Evolutionary conservation across 2,113 vertebrate genomes (phyloP).

Genomic region (Lophochroa leadbeateri): DNA sequence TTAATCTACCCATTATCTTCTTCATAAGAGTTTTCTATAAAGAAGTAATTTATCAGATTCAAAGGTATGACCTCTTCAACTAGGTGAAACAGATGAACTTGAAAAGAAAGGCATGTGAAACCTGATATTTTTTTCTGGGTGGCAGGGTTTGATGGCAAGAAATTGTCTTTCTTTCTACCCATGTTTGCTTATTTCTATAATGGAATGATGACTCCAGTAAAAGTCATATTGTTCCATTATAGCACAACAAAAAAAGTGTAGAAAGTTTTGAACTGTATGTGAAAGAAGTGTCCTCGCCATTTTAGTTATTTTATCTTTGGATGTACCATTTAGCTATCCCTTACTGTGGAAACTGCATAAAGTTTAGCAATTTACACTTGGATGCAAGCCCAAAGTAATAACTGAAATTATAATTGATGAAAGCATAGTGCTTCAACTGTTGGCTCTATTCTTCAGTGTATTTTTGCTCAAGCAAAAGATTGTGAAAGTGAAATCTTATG

Average conservation of each 20-base stretch:
- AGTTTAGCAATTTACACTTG: neutral
- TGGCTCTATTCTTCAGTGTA: neutral
- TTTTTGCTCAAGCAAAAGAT: neutral
- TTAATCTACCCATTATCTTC: neutral
- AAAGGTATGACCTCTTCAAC: neutral
- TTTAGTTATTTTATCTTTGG: neutral
- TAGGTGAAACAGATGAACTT: neutral
- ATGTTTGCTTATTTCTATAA: conserved; percentile 1
- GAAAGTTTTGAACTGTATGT: conserved; percentile 4
- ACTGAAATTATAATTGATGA: neutral
- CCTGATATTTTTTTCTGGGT: neutral
- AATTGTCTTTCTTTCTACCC: conserved; percentile 26
- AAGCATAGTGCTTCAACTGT: neutral
- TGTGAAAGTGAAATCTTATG: neutral
- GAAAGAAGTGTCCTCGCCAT: neutral
- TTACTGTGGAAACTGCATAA: neutral
- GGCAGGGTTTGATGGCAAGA: neutral
- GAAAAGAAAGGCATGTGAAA: neutral
- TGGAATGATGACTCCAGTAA: neutral
- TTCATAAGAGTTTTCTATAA: neutral
- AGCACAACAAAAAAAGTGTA: neutral
- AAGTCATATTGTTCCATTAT: neutral
- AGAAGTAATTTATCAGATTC: neutral
- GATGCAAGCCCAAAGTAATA: neutral
- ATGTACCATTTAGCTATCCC: neutral